A percentile compares a stretch with the other conserved stretches of the same genome.
Evolutionary conservation across 1,140 invertebrate genomes (phyloP).

Genomic region (Halesus radiatus): DNA sequence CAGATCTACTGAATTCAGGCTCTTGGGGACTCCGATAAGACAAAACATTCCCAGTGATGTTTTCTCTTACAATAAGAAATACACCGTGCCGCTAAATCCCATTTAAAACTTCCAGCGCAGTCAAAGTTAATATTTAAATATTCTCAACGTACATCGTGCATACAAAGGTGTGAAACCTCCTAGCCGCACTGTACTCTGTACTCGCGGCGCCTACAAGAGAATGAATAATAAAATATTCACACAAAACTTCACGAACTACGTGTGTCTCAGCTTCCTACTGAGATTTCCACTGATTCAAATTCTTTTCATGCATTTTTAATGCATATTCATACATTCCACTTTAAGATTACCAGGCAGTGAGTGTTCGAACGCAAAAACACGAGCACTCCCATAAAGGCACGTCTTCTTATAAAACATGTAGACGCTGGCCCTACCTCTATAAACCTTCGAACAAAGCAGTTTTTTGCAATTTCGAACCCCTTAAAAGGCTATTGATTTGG

Average conservation of each 20-base stretch:
- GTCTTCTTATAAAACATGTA: slow-evolving; percentile 27
- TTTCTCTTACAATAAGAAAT: slow-evolving; percentile 19
- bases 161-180: slow-evolving; percentile 37
- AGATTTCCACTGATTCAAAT: slow-evolving; percentile 45
- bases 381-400: slow-evolving; percentile 24
- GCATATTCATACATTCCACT: slow-evolving; percentile 49
- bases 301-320: slow-evolving; percentile 47
- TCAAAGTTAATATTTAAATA: slow-evolving; percentile 39
- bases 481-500: too few species aligned
- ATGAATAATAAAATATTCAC: slow-evolving; percentile 49
- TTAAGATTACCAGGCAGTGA: slow-evolving; percentile 38
- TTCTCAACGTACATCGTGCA: slow-evolving; percentile 6
- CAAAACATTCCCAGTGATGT: background rate
- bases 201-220: slow-evolving; percentile 18
- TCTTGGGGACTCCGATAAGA: too few species aligned
- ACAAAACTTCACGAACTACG: slow-evolving; percentile 40
- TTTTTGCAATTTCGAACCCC: too few species aligned
- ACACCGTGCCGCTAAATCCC: slow-evolving; percentile 14
- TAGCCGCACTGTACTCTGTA: slow-evolving; percentile 22
- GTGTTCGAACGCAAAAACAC: slow-evolving; percentile 18
- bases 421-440: too few species aligned
- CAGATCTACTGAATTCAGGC: too few species aligned
- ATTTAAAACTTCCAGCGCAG: slow-evolving; percentile 34
- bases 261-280: slow-evolving; percentile 20
- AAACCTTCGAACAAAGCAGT: too few species aligned